These are phyloP conservation scores for Semotilus atromaculatus DNA, from an alignment of 2,797 vertebrate genomes.

Conservation along the genomic window DNA sequence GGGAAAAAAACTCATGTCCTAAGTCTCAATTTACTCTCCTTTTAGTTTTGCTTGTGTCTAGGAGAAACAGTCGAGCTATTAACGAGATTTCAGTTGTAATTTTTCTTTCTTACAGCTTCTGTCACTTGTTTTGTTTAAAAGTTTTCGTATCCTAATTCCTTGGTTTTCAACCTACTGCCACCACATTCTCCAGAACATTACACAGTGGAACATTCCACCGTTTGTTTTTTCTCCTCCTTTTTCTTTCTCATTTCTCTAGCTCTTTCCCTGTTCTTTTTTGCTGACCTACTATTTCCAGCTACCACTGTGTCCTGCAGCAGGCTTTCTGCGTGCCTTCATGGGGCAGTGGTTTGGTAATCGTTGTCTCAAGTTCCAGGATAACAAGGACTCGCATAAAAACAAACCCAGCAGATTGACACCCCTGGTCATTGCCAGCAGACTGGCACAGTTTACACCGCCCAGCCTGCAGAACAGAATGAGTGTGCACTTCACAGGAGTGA, in stretches of 20 bases:
- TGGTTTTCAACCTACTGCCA: constrained; percentile 42
- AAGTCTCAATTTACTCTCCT: background rate
- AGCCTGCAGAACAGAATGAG: constrained; percentile 35
- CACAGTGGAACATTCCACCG: constrained; percentile 59
- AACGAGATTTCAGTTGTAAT: background rate
- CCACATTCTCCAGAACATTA: constrained; percentile 53
- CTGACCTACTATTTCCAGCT: constrained; percentile 54
- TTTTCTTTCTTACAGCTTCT: background rate
- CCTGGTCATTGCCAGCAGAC: constrained; percentile 12
- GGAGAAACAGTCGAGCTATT: background rate
- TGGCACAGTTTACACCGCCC: constrained; percentile 35
- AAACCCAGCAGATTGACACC: constrained; percentile 48
- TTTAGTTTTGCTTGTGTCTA: background rate
- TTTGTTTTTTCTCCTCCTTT: constrained; percentile 19
- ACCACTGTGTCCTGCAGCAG: constrained; percentile 26
- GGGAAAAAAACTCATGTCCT: background rate
- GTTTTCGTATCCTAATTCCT: background rate
- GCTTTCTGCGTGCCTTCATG: constrained; percentile 44
- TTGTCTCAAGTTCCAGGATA: constrained; percentile 52
- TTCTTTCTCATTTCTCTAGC: background rate
- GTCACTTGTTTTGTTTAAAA: background rate
- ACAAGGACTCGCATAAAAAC: constrained; percentile 46
- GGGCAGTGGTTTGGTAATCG: constrained; percentile 47
- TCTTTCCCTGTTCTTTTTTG: constrained; percentile 32
- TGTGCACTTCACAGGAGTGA: constrained; percentile 47